Base-by-base conservation (phyloP, 1,140 invertebrate species). In the Amphibalanus amphitrite region DNA sequence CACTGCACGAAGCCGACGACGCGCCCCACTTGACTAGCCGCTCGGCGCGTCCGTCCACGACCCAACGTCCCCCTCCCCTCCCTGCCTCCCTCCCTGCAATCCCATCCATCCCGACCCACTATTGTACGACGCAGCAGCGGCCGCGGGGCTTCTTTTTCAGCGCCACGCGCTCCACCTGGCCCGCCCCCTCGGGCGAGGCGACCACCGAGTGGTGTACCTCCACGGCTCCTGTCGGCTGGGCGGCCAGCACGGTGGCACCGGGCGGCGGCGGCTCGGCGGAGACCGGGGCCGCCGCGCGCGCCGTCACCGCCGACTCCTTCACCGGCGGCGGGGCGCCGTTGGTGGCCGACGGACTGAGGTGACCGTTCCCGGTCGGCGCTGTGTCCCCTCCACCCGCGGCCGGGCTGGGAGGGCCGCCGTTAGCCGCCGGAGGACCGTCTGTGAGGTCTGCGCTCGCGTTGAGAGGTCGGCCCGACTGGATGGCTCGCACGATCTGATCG, bases 401-500 rank as follows among this genome's bases (percentile, higher is more conserved):
- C 47, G 47, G 25, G 13, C 13, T 59, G 13, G 25, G 25, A 59
- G 47, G 47, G 25, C 47, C 25, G 47, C 25, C 13, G 25, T 25
- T 59, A 25, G 13, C 47, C 13, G 25, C 47, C 47, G 25, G 47
- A 59, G 64, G 20, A 8, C 23, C 26, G 20, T 65, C 23, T 3
- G 64, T 23, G 20, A 23, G 10, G 64, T 65, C 20, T 6, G 8
- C 6, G 64, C 64, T n/a, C 6, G 73, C 87, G 88, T 69, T 90
- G 77, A 91, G 90, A 69, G 90, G 90, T 78, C 90, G 90, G 67
- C 90, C 90, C 73, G 90, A 91, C 81, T 93, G 93, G 80, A 95
- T 95, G 80, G 93, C 84, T 77, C 93, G 91, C 33, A 97, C 92
- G 75, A 98, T 95, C 82, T 95, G 91, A 79, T 97, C 94, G 26